These are phyloP conservation scores for Schrankia costaestrigalis DNA, from an alignment of 2,888 invertebrate species.

Conservation along the genomic window DNA sequence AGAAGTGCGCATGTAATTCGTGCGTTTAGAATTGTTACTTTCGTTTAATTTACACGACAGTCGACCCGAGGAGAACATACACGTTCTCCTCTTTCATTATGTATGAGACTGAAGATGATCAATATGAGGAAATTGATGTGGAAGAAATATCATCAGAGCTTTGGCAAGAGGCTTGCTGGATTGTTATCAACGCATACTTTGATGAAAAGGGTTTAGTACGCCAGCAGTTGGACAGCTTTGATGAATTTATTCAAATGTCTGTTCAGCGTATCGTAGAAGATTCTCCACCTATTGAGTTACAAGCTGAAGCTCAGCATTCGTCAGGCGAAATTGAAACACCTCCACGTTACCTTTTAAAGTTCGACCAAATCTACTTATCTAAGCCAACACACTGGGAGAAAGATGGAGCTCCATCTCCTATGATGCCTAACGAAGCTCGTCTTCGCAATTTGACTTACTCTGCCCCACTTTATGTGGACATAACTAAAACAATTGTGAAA, in stretches of 20 bases:
- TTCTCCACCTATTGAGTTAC: slow-evolving; percentile 97
- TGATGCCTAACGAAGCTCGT: slow-evolving; percentile 99
- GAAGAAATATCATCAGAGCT: slow-evolving; percentile 98
- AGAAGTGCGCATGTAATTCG: too few species aligned
- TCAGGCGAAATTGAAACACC: slow-evolving; percentile 95
- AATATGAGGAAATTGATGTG: slow-evolving; percentile 91
- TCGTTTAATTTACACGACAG: neutral
- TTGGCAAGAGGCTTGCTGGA: slow-evolving; percentile 99
- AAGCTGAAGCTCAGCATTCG: slow-evolving; percentile 98
- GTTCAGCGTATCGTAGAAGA: slow-evolving; percentile 99
- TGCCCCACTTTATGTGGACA: slow-evolving; percentile 99
- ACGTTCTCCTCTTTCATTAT: slow-evolving; percentile 39
- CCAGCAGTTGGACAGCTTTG: slow-evolving; percentile 99
- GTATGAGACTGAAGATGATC: slow-evolving; percentile 78
- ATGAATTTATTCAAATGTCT: slow-evolving; percentile 99
- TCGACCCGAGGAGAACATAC: slow-evolving; percentile 17
- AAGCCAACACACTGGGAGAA: slow-evolving; percentile 99
- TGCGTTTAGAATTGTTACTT: too few species aligned
- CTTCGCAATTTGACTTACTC: slow-evolving; percentile 98
- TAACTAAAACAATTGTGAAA: slow-evolving; percentile 96
- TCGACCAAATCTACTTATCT: slow-evolving; percentile 99
- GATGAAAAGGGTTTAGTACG: slow-evolving; percentile 99
- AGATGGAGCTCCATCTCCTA: slow-evolving; percentile 98
- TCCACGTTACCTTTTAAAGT: slow-evolving; percentile 95
- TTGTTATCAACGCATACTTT: slow-evolving; percentile 99